A percentile compares a stretch with the other conserved stretches of the same genome.
phyloP scores from a whole-genome alignment of 2,113 vertebrate genomes.

The Siphamia tubifer region DNA sequence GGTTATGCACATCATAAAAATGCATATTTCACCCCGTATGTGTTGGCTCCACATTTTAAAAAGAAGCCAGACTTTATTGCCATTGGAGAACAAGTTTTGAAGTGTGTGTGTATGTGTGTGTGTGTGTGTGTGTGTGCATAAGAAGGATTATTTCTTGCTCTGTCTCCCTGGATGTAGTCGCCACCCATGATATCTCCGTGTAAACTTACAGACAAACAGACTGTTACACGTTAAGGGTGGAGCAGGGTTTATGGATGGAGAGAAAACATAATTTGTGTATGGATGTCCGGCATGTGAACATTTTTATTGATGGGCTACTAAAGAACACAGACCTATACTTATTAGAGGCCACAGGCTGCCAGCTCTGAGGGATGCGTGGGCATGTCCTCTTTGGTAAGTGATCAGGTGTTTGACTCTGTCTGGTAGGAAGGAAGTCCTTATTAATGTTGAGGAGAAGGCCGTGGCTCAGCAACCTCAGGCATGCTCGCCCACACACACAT shows the following conservation, averaged over 20 bases:
- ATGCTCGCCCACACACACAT: constrained; percentile 65
- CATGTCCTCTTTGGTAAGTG: constrained; percentile 69
- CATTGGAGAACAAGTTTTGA: constrained; percentile 52
- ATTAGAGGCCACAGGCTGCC: constrained; percentile 57
- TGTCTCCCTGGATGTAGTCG: constrained; percentile 31
- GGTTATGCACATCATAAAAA: constrained; percentile 73
- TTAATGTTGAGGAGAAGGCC: constrained; percentile 70
- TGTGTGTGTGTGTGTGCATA: constrained; percentile 25
- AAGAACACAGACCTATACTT: constrained; percentile 63
- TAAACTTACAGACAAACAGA: constrained; percentile 45
- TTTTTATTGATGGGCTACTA: constrained; percentile 65
- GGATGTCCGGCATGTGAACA: constrained; percentile 52
- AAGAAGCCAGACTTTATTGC: constrained; percentile 55
- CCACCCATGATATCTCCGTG: constrained; percentile 55
- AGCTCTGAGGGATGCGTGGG: constrained; percentile 69
- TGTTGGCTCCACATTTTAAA: constrained; percentile 59
- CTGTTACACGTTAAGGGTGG: constrained; percentile 47
- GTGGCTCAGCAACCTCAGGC: constrained; percentile 75
- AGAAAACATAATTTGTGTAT: constrained; percentile 64
- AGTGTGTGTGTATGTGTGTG: constrained; percentile 31
- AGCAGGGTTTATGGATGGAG: constrained; percentile 22
- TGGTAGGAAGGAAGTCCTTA: constrained; percentile 81
- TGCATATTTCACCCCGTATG: constrained; percentile 66
- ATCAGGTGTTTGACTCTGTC: constrained; percentile 78
- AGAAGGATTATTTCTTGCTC: constrained; percentile 48